These are phyloP conservation scores for Brevimyrus niger DNA, from an alignment of 2,113 vertebrate species.

Conservation along the genomic window DNA sequence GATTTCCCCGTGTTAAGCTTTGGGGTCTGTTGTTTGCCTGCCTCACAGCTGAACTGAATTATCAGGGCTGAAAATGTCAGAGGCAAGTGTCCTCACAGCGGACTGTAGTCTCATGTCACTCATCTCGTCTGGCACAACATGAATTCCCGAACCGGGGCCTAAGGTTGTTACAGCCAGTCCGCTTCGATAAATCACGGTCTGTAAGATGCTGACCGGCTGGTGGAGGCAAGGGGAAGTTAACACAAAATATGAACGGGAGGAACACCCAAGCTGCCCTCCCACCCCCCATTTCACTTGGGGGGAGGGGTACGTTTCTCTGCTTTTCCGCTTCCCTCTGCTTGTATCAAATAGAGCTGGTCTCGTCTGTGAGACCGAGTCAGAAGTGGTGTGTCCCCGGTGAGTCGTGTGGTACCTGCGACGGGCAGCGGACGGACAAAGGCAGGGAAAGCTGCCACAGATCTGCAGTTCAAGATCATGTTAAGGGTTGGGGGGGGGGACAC, in stretches of 20 bases:
- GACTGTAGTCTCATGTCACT: neutral
- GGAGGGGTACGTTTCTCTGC: conserved; percentile 28
- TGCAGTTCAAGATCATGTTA: neutral
- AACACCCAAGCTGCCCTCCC: conserved; percentile 1
- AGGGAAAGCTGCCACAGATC: neutral
- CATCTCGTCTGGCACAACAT: neutral
- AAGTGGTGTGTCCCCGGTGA: conserved; percentile 43
- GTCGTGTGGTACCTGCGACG: conserved; percentile 38
- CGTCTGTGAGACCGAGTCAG: conserved; percentile 32
- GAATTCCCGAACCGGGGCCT: neutral
- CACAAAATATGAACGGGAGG: neutral
- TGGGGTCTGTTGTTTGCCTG: neutral
- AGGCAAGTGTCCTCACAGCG: neutral
- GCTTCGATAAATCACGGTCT: neutral
- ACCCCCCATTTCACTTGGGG: conserved; percentile 43
- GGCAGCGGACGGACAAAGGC: conserved; percentile 3
- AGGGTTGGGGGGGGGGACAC: neutral
- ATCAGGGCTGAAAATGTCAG: conserved; percentile 1
- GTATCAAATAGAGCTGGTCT: conserved; percentile 45
- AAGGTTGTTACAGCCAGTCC: neutral
- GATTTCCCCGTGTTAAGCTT: neutral
- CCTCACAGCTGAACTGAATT: neutral
- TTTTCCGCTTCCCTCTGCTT: conserved; percentile 28
- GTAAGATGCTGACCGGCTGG: neutral
- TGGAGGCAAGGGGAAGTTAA: neutral